Evolutionary conservation across 1,140 invertebrate genomes (phyloP).

Genomic region (Parasteatoda tepidariorum): DNA sequence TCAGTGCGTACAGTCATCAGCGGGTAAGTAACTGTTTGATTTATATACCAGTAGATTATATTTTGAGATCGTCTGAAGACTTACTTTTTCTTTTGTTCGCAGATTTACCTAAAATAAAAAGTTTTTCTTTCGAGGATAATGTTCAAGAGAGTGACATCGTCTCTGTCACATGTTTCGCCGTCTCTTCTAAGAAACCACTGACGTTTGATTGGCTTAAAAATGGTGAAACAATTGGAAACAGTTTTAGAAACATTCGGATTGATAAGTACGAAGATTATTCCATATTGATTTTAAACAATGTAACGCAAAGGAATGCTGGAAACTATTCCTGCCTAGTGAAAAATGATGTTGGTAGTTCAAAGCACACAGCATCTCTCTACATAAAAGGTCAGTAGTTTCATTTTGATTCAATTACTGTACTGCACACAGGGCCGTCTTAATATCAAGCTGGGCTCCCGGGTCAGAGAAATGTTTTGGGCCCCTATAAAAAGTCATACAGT

Average conservation of each 20-base stretch:
- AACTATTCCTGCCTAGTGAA: conserved; percentile 81
- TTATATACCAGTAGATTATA: too few relatives aligned
- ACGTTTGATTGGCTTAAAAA: conserved; percentile 47
- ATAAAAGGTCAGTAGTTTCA: too few relatives aligned
- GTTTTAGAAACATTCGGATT: not conserved
- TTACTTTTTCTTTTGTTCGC: not conserved
- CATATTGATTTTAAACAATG: conserved; percentile 29
- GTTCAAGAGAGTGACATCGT: conserved; percentile 42
- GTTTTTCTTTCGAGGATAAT: conserved; percentile 32
- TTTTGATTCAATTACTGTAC: too few relatives aligned
- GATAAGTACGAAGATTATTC: conserved; percentile 4
- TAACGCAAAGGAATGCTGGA: conserved; percentile 73
- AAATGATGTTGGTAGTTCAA: conserved; percentile 76
- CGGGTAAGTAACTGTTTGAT: too few relatives aligned
- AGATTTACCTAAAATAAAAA: conserved; percentile 34
- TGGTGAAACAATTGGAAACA: conserved; percentile 3
- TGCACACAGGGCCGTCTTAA: too few relatives aligned
- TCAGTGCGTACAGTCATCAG: too few relatives aligned
- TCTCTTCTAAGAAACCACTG: conserved; percentile 8
- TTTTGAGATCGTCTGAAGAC: too few relatives aligned
- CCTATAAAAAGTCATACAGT: too few relatives aligned
- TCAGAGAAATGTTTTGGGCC: too few relatives aligned
- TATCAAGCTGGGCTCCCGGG: too few relatives aligned
- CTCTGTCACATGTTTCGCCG: conserved; percentile 14
- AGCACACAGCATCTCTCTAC: conserved; percentile 76